phyloP scores from a whole-genome alignment of 2,113 vertebrate species.

The Kryptolebias marmoratus region DNA sequence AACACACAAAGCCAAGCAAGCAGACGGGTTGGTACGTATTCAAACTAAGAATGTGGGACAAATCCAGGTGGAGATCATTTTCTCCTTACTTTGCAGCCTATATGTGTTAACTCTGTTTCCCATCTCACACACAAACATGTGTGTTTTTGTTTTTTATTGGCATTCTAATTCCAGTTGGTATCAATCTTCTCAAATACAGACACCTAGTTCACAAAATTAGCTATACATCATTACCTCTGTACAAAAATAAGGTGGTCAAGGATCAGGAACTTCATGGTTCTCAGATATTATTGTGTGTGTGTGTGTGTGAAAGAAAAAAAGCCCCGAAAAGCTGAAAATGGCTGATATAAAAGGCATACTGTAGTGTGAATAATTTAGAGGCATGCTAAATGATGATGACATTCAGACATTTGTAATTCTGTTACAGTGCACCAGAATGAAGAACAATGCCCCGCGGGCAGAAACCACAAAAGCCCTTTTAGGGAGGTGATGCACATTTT shows the following conservation, averaged over 20 bases:
- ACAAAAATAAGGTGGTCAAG: slow-evolving; percentile 12
- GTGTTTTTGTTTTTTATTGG: slow-evolving; percentile 21
- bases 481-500: slow-evolving; percentile 47
- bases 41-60: slow-evolving; percentile 8
- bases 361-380: slow-evolving; percentile 45
- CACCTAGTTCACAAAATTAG: slow-evolving; percentile 26
- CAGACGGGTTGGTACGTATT: neutral
- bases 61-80: slow-evolving; percentile 27
- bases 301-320: neutral
- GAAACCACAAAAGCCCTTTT: slow-evolving; percentile 58
- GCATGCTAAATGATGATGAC: slow-evolving; percentile 65
- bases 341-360: slow-evolving; percentile 50
- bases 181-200: slow-evolving; percentile 45
- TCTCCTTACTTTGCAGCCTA: slow-evolving; percentile 13
- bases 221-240: slow-evolving; percentile 54
- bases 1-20: neutral
- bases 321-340: slow-evolving; percentile 17
- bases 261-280: slow-evolving; percentile 12
- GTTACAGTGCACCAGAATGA: slow-evolving; percentile 30
- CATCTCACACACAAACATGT: neutral
- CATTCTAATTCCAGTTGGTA: slow-evolving; percentile 36
- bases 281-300: neutral
- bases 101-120: slow-evolving; percentile 3
- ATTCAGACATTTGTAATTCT: slow-evolving; percentile 58
- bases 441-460: slow-evolving; percentile 57